Percentiles rank a stretch among this genome's conserved stretches.
Conservation (phyloP, 2,113 vertebrate genomes). For the Chrysemys picta region DNA sequence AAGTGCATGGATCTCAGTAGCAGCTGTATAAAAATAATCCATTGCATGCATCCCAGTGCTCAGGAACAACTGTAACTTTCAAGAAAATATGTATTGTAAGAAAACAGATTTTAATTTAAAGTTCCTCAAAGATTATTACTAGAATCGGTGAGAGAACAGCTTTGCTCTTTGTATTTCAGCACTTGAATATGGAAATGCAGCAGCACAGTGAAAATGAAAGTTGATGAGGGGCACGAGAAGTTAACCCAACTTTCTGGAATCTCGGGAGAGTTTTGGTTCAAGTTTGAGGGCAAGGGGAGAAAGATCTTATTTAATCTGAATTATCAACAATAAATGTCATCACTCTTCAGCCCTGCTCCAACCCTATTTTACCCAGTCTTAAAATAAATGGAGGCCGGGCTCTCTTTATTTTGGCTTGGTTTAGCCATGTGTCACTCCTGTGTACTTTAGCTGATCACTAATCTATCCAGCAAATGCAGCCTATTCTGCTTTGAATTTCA, state of each 20-base stretch:
- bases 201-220: slow-evolving; percentile 30
- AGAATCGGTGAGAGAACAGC: slow-evolving; percentile 32
- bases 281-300: neutral
- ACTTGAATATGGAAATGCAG: neutral
- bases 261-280: neutral
- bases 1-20: neutral
- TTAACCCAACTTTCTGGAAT: neutral
- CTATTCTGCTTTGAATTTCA: slow-evolving; percentile 6
- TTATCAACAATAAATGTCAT: neutral
- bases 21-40: neutral
- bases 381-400: neutral
- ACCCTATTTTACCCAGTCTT: slow-evolving; percentile 14
- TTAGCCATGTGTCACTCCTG: neutral
- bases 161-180: slow-evolving; percentile 25
- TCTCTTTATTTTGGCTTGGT: slow-evolving; percentile 10
- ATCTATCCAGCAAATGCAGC: neutral
- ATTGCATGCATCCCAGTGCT: neutral
- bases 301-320: neutral
- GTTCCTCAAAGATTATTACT: slow-evolving; percentile 23
- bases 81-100: slow-evolving; percentile 32
- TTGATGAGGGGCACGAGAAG: neutral
- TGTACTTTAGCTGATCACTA: neutral
- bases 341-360: neutral
- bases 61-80: neutral
- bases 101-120: slow-evolving; percentile 30